phyloP scores from a whole-genome alignment of 1,140 invertebrate genomes.

The Dreissena rostriformis region DNA sequence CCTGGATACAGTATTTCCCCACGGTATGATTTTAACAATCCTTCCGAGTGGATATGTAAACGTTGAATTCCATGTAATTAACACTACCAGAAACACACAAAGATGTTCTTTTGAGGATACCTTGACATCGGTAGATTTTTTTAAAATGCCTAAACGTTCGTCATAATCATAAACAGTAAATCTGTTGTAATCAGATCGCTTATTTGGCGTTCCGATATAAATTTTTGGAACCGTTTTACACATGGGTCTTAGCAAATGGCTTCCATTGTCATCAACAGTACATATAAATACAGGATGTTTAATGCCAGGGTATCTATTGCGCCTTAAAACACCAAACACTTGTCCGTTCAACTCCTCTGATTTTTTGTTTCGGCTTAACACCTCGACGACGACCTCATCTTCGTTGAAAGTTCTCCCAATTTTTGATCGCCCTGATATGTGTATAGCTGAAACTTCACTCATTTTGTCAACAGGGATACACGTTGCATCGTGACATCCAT shows the following conservation, averaged over 20 bases:
- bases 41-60: conserved; percentile 42
- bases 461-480: conserved; percentile 56
- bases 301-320: conserved; percentile 46
- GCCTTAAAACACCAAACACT: conserved; percentile 66
- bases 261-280: conserved; percentile 65
- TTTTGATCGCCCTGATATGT: conserved; percentile 71
- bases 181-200: conserved; percentile 26
- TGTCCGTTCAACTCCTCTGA: conserved; percentile 55
- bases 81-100: conserved; percentile 37
- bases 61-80: conserved; percentile 25
- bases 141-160: background rate
- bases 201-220: conserved; percentile 21
- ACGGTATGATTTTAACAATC: conserved; percentile 29
- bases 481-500: conserved; percentile 60
- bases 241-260: conserved; percentile 71
- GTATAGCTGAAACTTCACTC: conserved; percentile 55
- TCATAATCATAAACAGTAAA: conserved; percentile 40
- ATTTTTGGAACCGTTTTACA: conserved; percentile 76
- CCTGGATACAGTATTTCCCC: background rate
- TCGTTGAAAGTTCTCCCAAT: conserved; percentile 72
- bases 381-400: conserved; percentile 75
- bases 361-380: conserved; percentile 52
- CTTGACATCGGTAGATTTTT: conserved; percentile 3
- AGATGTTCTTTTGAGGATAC: conserved; percentile 7
- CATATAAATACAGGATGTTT: conserved; percentile 71